Base-by-base conservation (phyloP, 2,888 invertebrate genomes). In the Ochropleura leucogaster region DNA sequence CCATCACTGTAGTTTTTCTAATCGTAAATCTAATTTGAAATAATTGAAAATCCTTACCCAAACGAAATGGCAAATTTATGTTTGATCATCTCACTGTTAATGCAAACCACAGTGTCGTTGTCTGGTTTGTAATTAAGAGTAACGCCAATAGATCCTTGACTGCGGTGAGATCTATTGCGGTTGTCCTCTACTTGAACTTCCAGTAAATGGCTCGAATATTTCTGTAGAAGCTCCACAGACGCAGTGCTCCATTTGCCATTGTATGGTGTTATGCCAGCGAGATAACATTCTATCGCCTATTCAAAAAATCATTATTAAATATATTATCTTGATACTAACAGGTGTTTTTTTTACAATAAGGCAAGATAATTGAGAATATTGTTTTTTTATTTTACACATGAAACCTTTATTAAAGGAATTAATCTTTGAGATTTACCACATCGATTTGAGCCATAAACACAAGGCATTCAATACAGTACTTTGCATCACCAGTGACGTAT, bases 61-160 rank as follows among this genome's bases (percentile, higher is more conserved):
- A 95, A 92, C 0, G 91, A 88, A 57, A 95, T 90, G 3, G 96
- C 96, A 76, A 91, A 95, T 85, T 95, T 96, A 85, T 93, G 83
- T 70, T 92, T 93, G 71, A 95, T 92, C 96, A 96, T 95, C 79
- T 94, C 91, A 10, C 90, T 88, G 85, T 96, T 96, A 83, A 96
- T 83, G 80, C 95, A 95, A 14, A 93, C 74, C 8, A 82, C 62
- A 57, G 92, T 85, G 0, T 94, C 94, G 0, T 85, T 83, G 51
- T 93, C 92, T 2, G 85, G 71, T 18, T 87, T 89, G 80, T 94
- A 92, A 77, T 91, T 93, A 0, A 96, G 90, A 0, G 92, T 91
- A 59, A 95, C 94, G 7, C 94, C 93, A n/a, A 95, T 72, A 4
- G 95, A 93, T 65, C 90, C 89, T 62, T 89, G 90, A 42, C 18